phyloP scores from a whole-genome alignment of 2,797 vertebrate genomes.

The Pachyuromys duprasi region DNA sequence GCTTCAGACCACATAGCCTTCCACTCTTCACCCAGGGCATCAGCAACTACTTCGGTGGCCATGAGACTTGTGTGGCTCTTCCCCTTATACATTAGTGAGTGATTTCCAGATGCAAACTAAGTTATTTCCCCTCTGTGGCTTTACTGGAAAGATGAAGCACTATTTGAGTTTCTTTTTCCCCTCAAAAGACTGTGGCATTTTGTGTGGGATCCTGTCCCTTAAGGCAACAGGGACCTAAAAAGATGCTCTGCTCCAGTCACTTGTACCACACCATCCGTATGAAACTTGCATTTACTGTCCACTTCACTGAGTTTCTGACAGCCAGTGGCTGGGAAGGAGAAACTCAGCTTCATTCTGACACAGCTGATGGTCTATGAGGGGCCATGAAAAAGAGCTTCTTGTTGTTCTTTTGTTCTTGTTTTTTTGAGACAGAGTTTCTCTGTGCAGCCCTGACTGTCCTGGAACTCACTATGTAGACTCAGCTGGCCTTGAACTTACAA shows the following conservation, averaged over 20 bases:
- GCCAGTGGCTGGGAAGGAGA: neutral
- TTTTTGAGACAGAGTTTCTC: neutral
- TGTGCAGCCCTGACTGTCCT: neutral
- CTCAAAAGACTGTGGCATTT: conserved; percentile 53
- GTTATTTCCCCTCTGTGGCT: neutral
- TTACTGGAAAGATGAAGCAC: conserved; percentile 46
- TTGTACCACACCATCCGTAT: neutral
- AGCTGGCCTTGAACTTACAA: neutral
- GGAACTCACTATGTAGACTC: neutral
- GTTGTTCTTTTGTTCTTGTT: neutral
- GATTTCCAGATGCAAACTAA: conserved; percentile 10
- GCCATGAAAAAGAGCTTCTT: neutral
- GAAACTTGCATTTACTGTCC: neutral
- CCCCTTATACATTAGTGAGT: conserved; percentile 51
- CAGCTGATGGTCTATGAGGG: neutral
- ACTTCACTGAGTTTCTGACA: neutral
- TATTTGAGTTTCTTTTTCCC: conserved; percentile 28
- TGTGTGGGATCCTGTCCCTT: conserved; percentile 37
- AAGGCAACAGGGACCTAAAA: conserved; percentile 82
- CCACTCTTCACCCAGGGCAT: neutral
- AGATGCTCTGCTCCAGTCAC: conserved; percentile 84
- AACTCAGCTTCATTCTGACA: neutral
- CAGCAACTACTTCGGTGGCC: neutral
- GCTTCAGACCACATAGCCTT: neutral
- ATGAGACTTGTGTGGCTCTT: neutral